phyloP scores from a whole-genome alignment of 2,888 invertebrate genomes.

The Perizoma flavofasciatum region DNA sequence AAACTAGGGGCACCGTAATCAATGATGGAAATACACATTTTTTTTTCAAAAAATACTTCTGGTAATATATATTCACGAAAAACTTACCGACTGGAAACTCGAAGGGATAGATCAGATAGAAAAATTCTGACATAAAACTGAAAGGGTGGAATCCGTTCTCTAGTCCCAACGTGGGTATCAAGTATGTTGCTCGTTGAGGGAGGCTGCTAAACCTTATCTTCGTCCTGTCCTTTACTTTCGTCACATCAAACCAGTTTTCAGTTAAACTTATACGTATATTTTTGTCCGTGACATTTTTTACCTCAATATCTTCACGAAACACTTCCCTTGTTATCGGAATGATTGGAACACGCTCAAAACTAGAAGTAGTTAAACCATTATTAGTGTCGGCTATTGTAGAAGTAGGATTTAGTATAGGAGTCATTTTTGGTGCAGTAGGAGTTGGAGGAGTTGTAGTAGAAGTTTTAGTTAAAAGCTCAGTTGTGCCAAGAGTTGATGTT shows the following conservation, averaged over 20 bases:
- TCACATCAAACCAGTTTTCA: conserved; percentile 70
- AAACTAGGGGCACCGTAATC: too few species aligned
- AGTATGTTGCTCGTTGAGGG: conserved; percentile 76
- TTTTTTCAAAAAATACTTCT: too few species aligned
- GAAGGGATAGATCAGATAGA: conserved; percentile 85
- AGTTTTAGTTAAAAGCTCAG: conserved; percentile 3
- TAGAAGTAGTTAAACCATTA: conserved; percentile 3
- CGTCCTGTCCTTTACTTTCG: conserved; percentile 66
- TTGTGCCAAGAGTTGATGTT: conserved; percentile 17
- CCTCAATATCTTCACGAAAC: conserved; percentile 48
- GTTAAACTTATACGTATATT: conserved; percentile 62
- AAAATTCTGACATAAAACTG: conserved; percentile 85
- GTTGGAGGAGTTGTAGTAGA: neutral
- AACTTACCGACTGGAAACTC: conserved; percentile 86
- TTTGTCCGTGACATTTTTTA: conserved; percentile 61
- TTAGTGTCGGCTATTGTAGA: neutral
- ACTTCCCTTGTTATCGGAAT: conserved; percentile 71
- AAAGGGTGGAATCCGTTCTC: conserved; percentile 86
- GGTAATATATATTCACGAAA: conserved; percentile 44
- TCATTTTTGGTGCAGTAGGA: neutral
- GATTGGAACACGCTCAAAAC: conserved; percentile 48
- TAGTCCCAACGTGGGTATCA: conserved; percentile 81
- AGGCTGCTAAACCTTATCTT: conserved; percentile 77
- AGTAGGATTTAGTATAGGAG: neutral
- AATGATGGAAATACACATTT: too few species aligned